Evolutionary conservation across 2,888 invertebrate species (phyloP).

Genomic region (Catonia carolina): DNA sequence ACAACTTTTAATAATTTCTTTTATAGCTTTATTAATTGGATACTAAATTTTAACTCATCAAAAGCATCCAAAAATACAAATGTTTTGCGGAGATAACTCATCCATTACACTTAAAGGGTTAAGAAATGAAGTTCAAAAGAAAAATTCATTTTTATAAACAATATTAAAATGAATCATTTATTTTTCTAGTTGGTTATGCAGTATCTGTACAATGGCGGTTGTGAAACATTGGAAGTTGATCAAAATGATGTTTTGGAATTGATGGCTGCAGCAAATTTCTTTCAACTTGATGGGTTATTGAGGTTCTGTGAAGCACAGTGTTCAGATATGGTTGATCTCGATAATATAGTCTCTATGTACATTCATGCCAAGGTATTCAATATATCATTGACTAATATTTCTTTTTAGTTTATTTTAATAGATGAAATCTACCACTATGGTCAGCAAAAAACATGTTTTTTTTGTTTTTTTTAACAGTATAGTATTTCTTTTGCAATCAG

Average conservation of each 20-base stretch:
- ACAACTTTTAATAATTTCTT: too few relatives aligned
- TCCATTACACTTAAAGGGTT: too few relatives aligned
- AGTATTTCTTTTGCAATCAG: too few relatives aligned
- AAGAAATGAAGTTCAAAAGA: too few relatives aligned
- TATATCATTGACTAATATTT: neutral
- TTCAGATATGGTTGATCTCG: constrained; percentile 74
- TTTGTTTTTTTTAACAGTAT: too few relatives aligned
- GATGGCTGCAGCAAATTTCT: constrained; percentile 87
- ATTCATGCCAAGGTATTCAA: constrained; percentile 77
- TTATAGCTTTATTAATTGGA: too few relatives aligned
- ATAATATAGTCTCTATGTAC: constrained; percentile 87
- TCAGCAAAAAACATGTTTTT: neutral
- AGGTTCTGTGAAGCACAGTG: constrained; percentile 81
- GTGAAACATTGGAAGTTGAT: constrained; percentile 67
- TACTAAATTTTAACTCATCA: too few relatives aligned
- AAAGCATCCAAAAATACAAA: too few relatives aligned
- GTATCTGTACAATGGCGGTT: constrained; percentile 85
- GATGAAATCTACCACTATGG: neutral
- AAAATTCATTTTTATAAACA: too few relatives aligned
- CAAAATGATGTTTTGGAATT: constrained; percentile 77
- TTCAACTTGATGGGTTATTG: constrained; percentile 77
- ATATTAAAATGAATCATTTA: neutral
- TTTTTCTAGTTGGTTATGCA: constrained; percentile 76
- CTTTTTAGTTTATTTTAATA: neutral
- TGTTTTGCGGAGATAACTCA: too few relatives aligned